A percentile compares a stretch with the other conserved stretches of the same genome.
Evolutionary conservation across 1,140 invertebrate genomes (phyloP).

Genomic region (Nymphalis io): DNA sequence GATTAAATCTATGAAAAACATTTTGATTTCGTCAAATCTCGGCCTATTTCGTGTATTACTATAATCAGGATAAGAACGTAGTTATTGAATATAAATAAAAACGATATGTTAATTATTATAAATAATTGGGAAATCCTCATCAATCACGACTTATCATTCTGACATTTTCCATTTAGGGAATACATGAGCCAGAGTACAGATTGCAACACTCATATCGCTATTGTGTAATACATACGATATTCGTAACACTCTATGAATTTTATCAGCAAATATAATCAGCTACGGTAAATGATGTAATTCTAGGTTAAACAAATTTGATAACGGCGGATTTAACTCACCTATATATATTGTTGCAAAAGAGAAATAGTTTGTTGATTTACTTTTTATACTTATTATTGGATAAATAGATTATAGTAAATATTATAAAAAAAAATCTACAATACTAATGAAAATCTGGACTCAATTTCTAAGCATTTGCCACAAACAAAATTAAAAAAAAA

Average conservation of each 20-base stretch:
- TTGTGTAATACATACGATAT: constrained; percentile 32
- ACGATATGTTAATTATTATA: too few species aligned
- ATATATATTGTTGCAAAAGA: constrained; percentile 20
- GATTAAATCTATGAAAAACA: too few species aligned
- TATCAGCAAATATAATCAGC: constrained; percentile 34
- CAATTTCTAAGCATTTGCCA: too few species aligned
- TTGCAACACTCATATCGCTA: constrained; percentile 14
- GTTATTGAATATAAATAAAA: too few species aligned
- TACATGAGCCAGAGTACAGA: not conserved
- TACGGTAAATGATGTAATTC: constrained; percentile 41
- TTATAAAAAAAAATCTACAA: too few species aligned
- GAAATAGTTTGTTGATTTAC: constrained; percentile 20
- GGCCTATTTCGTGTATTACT: too few species aligned
- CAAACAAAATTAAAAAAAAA: too few species aligned
- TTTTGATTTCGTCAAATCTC: too few species aligned
- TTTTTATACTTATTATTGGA: too few species aligned
- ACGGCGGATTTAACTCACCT: constrained; percentile 30
- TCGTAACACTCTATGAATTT: constrained; percentile 28
- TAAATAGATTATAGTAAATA: too few species aligned
- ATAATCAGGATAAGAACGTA: too few species aligned
- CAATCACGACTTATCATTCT: not conserved
- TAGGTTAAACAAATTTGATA: constrained; percentile 47
- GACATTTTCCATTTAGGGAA: constrained; percentile 6
- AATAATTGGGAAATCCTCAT: not conserved
- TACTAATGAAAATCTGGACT: too few species aligned